Evolutionary conservation across 2,797 vertebrate genomes (phyloP).

Genomic region (Chelon labrosus): DNA sequence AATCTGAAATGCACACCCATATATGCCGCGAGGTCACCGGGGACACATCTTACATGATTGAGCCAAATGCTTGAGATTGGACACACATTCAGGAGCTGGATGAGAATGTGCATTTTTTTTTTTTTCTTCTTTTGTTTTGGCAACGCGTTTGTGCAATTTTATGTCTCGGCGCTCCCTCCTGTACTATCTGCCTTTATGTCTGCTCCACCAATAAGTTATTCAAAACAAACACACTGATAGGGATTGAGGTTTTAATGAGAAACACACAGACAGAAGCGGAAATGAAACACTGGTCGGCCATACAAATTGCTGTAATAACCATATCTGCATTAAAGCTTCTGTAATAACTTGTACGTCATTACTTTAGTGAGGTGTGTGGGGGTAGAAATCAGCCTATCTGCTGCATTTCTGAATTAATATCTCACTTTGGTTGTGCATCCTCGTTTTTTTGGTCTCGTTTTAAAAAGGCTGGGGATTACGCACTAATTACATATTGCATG

Average conservation of each 20-base stretch:
- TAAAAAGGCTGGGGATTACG: conserved; percentile 84
- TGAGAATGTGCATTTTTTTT: conserved; percentile 35
- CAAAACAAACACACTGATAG: conserved; percentile 76
- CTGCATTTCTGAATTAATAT: conserved; percentile 85
- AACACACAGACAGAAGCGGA: conserved; percentile 76
- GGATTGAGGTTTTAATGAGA: conserved; percentile 82
- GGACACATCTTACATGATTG: conserved; percentile 77
- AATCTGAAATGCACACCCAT: conserved; percentile 50
- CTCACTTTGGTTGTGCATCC: conserved; percentile 83
- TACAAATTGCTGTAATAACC: conserved; percentile 86
- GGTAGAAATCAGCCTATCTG: conserved; percentile 66
- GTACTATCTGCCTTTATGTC: conserved; percentile 36
- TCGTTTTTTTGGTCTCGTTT: conserved; percentile 85
- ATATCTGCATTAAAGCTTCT: conserved; percentile 82
- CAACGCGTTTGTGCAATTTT: conserved; percentile 23
- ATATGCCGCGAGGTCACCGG: conserved; percentile 62
- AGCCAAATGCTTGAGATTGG: conserved; percentile 77
- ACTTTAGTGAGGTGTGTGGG: conserved; percentile 74
- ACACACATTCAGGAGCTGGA: conserved; percentile 68
- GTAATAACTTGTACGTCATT: conserved; percentile 78
- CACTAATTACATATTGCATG: conserved; percentile 83
- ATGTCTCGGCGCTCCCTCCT: conserved; percentile 27
- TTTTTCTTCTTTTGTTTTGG: conserved; percentile 25
- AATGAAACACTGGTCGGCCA: conserved; percentile 79
- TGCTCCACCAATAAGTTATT: conserved; percentile 55